phyloP scores from a whole-genome alignment of 2,888 invertebrate species.

The Blomia tropicalis region DNA sequence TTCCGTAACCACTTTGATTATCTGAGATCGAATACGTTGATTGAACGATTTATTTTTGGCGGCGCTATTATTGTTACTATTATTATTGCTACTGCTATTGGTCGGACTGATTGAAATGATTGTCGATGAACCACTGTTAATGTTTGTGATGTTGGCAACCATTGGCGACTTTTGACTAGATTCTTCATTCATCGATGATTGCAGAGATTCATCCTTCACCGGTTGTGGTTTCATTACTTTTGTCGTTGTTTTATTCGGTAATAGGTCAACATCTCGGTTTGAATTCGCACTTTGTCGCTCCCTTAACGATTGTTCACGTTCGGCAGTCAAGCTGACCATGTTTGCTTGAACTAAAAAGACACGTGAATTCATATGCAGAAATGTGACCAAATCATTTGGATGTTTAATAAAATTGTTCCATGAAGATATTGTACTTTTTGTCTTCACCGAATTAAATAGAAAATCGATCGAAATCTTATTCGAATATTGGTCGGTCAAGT shows the following conservation, averaged over 20 bases:
- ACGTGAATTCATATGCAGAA: slow-evolving; percentile 80
- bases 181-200: too few species aligned
- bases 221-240: too few species aligned
- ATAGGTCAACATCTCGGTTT: too few species aligned
- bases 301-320: slow-evolving; percentile 25
- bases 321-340: slow-evolving; percentile 56
- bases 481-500: slow-evolving; percentile 14
- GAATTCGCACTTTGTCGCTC: background rate
- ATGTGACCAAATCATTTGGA: slow-evolving; percentile 70
- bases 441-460: slow-evolving; percentile 56
- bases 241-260: too few species aligned
- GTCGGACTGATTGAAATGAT: too few species aligned
- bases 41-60: too few species aligned
- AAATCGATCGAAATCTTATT: slow-evolving; percentile 55
- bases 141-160: too few species aligned
- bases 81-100: too few species aligned
- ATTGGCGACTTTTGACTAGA: too few species aligned
- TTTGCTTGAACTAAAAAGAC: slow-evolving; percentile 84
- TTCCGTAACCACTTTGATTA: slow-evolving; percentile 26
- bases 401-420: slow-evolving; percentile 79
- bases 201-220: too few species aligned
- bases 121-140: too few species aligned
- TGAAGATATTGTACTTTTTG: slow-evolving; percentile 52
- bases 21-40: slow-evolving; percentile 25
- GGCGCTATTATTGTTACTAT: too few species aligned